These are phyloP conservation scores for Oxyruncus cristatus DNA, from an alignment of 2,113 vertebrate species.

Conservation along the genomic window DNA sequence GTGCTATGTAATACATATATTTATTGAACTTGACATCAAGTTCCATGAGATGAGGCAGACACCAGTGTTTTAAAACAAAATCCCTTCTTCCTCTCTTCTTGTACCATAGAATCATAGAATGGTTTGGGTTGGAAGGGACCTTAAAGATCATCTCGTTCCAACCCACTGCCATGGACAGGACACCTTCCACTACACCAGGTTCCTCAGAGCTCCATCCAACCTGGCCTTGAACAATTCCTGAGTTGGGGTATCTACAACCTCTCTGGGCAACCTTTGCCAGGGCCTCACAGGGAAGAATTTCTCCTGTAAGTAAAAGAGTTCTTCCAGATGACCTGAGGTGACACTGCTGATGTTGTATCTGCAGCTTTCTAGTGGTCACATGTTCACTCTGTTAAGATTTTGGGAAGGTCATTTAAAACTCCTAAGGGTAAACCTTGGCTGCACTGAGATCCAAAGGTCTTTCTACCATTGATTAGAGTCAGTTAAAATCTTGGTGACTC, in stretches of 20 bases:
- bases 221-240: background rate
- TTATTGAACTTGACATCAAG: background rate
- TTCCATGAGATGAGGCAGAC: background rate
- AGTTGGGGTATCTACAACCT: background rate
- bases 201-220: accelerated
- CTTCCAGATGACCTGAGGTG: background rate
- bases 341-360: background rate
- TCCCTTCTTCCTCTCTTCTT: background rate
- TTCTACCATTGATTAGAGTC: background rate
- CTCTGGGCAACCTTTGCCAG: background rate
- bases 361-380: background rate
- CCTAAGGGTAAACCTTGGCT: background rate
- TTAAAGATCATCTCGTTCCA: background rate
- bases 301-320: background rate
- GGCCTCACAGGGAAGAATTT: accelerated
- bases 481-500: background rate
- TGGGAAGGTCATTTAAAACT: background rate
- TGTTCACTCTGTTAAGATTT: background rate
- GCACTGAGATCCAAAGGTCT: background rate
- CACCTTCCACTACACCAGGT: background rate
- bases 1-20: background rate
- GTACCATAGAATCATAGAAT: background rate
- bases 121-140: background rate
- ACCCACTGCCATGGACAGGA: background rate
- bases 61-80: background rate